phyloP scores from a whole-genome alignment of 2,888 invertebrate genomes.

The Noctua pronuba region DNA sequence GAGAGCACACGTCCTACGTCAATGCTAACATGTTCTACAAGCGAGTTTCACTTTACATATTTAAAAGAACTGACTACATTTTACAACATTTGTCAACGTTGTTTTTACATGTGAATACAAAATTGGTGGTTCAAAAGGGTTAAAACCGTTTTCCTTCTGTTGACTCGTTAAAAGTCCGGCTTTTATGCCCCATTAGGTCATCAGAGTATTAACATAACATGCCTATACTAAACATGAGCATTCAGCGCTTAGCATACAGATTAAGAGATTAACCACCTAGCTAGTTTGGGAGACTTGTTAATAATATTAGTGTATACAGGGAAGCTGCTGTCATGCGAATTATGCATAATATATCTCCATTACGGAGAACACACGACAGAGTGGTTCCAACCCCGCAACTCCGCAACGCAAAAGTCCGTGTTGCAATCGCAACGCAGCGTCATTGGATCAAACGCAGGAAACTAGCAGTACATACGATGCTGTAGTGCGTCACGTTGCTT shows the following conservation, averaged over 20 bases:
- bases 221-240: constrained; percentile 9
- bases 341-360: constrained; percentile 29
- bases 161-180: background rate
- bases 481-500: background rate
- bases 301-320: constrained; percentile 29
- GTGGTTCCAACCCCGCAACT: background rate
- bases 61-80: constrained; percentile 19
- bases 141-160: background rate
- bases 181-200: background rate
- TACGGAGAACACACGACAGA: background rate
- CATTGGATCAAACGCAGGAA: constrained; percentile 10
- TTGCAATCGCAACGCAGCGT: background rate
- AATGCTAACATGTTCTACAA: constrained; percentile 39
- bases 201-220: constrained; percentile 9
- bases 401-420: background rate
- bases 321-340: constrained; percentile 13
- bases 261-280: constrained; percentile 21
- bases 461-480: background rate
- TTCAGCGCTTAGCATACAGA: constrained; percentile 18
- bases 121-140: constrained; percentile 2
- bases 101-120: constrained; percentile 4
- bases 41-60: constrained; percentile 23
- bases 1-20: constrained; percentile 17
- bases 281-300: constrained; percentile 20
- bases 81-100: background rate